Percentiles rank a stretch among this genome's conserved stretches.
Evolutionary conservation across 2,113 vertebrate species (phyloP).

Genomic region (Caretta caretta): DNA sequence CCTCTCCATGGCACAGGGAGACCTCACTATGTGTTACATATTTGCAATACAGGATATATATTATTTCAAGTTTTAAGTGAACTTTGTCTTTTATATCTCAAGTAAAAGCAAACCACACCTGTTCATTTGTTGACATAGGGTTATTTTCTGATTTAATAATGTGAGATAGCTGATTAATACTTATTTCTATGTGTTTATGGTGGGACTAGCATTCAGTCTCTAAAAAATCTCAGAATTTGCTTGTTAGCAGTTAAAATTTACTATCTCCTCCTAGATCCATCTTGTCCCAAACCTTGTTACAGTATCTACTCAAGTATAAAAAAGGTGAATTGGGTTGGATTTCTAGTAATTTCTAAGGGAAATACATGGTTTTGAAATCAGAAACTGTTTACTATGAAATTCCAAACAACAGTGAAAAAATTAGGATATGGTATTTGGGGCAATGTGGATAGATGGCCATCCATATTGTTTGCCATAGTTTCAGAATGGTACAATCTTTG

Average conservation of each 20-base stretch:
- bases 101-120: neutral
- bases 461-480: neutral
- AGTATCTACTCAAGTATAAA: rapidly evolving
- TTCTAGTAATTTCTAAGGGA: neutral
- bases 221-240: neutral
- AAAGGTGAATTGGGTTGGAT: neutral
- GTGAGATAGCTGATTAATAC: neutral
- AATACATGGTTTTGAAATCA: neutral
- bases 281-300: neutral
- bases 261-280: neutral
- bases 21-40: neutral
- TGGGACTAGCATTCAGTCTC: neutral
- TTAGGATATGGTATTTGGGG: neutral
- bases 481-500: neutral
- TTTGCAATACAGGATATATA: neutral
- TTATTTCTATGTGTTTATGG: neutral
- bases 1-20: neutral
- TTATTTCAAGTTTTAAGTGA: neutral
- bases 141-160: neutral
- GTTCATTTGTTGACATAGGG: rapidly evolving
- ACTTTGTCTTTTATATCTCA: neutral
- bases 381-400: neutral
- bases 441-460: neutral
- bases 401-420: neutral
- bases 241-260: neutral